Evolutionary conservation across 2,113 vertebrate genomes (phyloP).

Genomic region (Urocitellus parryii): DNA sequence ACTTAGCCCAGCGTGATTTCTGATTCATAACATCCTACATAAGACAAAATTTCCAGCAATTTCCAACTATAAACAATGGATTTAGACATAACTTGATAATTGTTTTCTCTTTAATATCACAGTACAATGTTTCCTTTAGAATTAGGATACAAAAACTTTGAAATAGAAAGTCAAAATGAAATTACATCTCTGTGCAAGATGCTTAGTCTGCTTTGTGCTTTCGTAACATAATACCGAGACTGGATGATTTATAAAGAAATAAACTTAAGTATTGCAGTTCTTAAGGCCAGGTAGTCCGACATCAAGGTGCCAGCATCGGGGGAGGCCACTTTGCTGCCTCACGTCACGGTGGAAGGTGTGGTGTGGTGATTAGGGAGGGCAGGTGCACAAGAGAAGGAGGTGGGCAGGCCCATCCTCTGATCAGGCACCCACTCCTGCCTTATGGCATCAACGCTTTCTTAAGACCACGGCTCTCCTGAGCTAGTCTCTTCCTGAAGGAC

Average conservation of each 20-base stretch:
- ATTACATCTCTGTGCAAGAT: background rate
- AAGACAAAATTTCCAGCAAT: background rate
- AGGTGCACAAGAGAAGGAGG: too few species aligned
- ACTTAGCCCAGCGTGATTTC: background rate
- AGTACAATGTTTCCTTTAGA: background rate
- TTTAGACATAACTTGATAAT: background rate
- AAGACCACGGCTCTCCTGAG: background rate
- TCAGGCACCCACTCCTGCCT: too few species aligned
- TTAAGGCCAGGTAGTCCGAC: background rate
- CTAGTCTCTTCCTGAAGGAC: background rate
- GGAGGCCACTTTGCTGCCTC: background rate
- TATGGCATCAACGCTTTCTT: background rate
- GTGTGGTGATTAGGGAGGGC: background rate
- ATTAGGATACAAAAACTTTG: background rate
- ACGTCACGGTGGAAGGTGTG: background rate
- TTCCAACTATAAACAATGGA: background rate
- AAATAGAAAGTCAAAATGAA: background rate
- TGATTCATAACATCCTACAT: background rate
- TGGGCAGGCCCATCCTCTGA: background rate
- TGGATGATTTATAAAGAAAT: background rate
- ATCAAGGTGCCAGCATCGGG: fast-evolving
- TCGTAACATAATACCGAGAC: background rate
- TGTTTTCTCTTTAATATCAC: background rate
- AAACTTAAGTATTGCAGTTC: background rate
- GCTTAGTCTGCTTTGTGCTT: background rate